Conservation (phyloP, 2,888 invertebrate genomes). For the Conchocele bisecta region DNA sequence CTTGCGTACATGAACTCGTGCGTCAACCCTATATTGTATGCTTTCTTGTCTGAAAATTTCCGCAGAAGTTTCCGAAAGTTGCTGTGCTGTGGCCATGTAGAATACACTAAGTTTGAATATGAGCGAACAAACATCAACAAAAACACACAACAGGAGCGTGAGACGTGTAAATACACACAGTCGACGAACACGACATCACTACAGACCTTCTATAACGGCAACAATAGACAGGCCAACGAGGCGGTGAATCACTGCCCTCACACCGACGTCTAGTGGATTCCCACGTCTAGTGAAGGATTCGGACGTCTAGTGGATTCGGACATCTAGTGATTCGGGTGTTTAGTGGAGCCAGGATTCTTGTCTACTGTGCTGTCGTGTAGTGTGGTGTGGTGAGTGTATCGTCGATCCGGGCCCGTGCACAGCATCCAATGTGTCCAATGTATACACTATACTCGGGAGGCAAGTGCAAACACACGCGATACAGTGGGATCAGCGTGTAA, state of each 20-base stretch:
- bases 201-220: conserved; percentile 38
- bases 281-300: too few relatives aligned
- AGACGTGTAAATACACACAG: conserved; percentile 31
- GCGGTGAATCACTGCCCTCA: conserved; percentile 50
- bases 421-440: too few relatives aligned
- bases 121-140: conserved; percentile 72
- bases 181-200: conserved; percentile 37
- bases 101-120: conserved; percentile 68
- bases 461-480: too few relatives aligned
- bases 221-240: conserved; percentile 28
- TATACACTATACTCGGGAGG: too few relatives aligned
- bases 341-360: too few relatives aligned
- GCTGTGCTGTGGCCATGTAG: conserved; percentile 72
- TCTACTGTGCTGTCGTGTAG: too few relatives aligned
- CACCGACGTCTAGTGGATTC: conserved; percentile 49
- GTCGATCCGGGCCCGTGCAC: too few relatives aligned
- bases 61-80: conserved; percentile 90
- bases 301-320: too few relatives aligned
- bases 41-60: conserved; percentile 96
- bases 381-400: too few relatives aligned
- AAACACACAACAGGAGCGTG: conserved; percentile 14
- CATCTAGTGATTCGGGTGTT: too few relatives aligned
- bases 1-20: conserved; percentile 96
- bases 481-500: too few relatives aligned
- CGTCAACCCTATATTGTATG: conserved; percentile 96